Evolutionary conservation across 2,888 invertebrate genomes (phyloP).

Genomic region (Lochmaea capreae): DNA sequence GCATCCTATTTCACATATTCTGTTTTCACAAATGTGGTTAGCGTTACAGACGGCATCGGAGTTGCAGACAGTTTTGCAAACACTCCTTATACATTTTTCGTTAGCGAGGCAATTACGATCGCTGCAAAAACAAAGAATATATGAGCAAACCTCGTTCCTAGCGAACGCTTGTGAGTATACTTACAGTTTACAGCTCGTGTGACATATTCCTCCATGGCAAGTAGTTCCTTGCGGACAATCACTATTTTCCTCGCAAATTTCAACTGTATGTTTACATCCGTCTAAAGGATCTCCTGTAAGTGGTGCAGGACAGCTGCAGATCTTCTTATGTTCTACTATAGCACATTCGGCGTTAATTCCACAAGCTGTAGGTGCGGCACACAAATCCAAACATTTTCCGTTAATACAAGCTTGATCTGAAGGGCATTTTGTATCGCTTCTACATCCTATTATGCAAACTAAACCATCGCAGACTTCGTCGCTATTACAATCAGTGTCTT

Average conservation of each 20-base stretch:
- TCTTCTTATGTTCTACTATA: slow-evolving; percentile 77
- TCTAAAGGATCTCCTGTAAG: slow-evolving; percentile 80
- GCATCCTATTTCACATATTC: slow-evolving; percentile 88
- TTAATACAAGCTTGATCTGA: slow-evolving; percentile 78
- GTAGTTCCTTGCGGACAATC: slow-evolving; percentile 78
- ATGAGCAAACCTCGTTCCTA: neutral
- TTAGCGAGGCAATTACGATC: slow-evolving; percentile 86
- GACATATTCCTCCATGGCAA: slow-evolving; percentile 84
- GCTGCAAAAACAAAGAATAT: slow-evolving; percentile 65
- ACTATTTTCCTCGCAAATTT: slow-evolving; percentile 73
- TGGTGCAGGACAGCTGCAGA: slow-evolving; percentile 79
- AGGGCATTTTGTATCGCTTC: slow-evolving; percentile 82
- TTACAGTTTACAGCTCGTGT: slow-evolving; percentile 81
- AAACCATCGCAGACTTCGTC: slow-evolving; percentile 89
- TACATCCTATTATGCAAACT: slow-evolving; percentile 83
- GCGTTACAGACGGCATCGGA: slow-evolving; percentile 83
- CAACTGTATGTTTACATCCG: slow-evolving; percentile 77
- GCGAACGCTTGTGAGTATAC: slow-evolving; percentile 40
- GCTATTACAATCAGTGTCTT: slow-evolving; percentile 87
- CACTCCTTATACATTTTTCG: slow-evolving; percentile 86
- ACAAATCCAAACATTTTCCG: slow-evolving; percentile 84
- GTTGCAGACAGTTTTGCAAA: slow-evolving; percentile 88
- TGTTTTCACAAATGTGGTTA: slow-evolving; percentile 88
- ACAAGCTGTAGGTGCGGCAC: slow-evolving; percentile 81
- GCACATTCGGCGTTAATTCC: slow-evolving; percentile 85